Conservation (phyloP, 1,140 invertebrate genomes). For the Phymastichus coffea region DNA sequence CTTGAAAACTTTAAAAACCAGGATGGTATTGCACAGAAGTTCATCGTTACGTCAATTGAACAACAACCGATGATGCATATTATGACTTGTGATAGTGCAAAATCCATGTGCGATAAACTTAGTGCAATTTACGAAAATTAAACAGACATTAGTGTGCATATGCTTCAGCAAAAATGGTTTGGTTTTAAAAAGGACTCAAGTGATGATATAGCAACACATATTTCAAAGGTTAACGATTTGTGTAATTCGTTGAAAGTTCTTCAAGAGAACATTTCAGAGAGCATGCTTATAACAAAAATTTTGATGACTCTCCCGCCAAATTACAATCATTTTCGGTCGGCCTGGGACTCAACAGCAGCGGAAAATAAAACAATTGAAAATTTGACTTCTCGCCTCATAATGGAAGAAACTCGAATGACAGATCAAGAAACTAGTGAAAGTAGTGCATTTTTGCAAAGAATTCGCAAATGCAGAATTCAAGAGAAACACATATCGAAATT, state of each 20-base stretch:
- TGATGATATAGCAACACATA: constrained; percentile 35
- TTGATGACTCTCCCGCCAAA: constrained; percentile 34
- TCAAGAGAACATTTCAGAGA: constrained; percentile 34
- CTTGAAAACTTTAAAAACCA: constrained; percentile 31
- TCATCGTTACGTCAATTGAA: constrained; percentile 37
- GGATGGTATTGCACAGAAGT: constrained; percentile 34
- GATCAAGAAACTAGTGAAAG: too few relatives aligned
- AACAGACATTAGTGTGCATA: constrained; percentile 34
- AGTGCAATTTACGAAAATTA: constrained; percentile 40
- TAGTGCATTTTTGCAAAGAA: constrained; percentile 2
- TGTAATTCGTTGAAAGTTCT: constrained; percentile 28
- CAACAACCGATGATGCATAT: constrained; percentile 39
- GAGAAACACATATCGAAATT: too few relatives aligned
- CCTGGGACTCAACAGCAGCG: constrained; percentile 39
- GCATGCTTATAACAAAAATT: constrained; percentile 40
- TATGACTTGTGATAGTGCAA: constrained; percentile 38
- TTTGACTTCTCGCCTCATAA: constrained; percentile 35
- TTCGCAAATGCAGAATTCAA: too few relatives aligned
- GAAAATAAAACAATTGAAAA: constrained; percentile 37
- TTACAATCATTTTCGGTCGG: constrained; percentile 41
- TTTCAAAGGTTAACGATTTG: constrained; percentile 40
- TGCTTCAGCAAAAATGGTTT: constrained; percentile 41
- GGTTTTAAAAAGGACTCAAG: constrained; percentile 32
- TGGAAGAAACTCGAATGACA: constrained; percentile 45
- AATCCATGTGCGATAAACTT: constrained; percentile 43